Conservation (phyloP, 2,888 invertebrate genomes). For the Ommatoiulus sabulosus region DNA sequence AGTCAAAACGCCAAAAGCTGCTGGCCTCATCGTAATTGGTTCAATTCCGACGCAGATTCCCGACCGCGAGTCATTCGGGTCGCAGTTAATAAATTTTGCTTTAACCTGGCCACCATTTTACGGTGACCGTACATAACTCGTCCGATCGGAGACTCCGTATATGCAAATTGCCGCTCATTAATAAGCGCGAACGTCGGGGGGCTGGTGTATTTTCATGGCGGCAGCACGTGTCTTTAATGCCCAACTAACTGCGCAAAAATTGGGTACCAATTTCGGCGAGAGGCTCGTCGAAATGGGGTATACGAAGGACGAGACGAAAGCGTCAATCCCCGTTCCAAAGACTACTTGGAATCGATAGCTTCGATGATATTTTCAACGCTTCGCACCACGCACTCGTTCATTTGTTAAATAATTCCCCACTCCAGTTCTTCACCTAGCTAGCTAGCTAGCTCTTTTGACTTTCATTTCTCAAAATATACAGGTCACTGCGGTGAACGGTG, state of each 20-base stretch:
- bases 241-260: not conserved
- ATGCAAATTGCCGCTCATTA: not conserved
- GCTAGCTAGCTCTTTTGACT: too few relatives aligned
- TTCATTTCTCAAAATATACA: not conserved
- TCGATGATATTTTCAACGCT: not conserved
- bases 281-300: not conserved
- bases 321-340: not conserved
- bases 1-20: not conserved
- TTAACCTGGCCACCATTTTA: not conserved
- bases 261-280: not conserved
- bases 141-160: not conserved
- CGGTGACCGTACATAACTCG: not conserved
- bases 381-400: not conserved
- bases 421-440: not conserved
- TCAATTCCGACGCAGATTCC: not conserved
- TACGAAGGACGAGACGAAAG: not conserved
- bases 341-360: not conserved
- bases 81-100: not conserved
- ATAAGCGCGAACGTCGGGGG: not conserved
- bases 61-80: not conserved
- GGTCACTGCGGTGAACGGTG: not conserved
- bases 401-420: not conserved
- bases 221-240: not conserved
- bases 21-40: not conserved
- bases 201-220: not conserved